Conservation (phyloP, 92 coral and sea anemone genomes). For the Paramuricea clavata region DNA sequence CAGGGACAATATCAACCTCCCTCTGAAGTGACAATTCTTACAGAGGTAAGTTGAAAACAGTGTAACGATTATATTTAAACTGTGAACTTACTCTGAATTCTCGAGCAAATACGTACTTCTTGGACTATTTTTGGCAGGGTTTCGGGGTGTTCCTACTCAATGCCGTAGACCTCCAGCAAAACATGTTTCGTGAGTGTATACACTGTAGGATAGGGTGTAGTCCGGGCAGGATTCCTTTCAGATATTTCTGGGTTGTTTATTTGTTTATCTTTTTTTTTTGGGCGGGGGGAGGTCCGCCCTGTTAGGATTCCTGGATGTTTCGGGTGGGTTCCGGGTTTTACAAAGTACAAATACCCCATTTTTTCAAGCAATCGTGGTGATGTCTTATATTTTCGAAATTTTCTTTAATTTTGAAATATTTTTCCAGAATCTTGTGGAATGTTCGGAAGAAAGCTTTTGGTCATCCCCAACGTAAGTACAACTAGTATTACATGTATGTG, state of each 20-base stretch:
- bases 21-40: conserved; percentile 60
- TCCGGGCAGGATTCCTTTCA: no score
- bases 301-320: no score
- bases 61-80: background rate
- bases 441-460: conserved; percentile 66
- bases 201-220: no score
- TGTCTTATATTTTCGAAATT: background rate
- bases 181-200: no score
- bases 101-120: background rate
- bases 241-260: no score
- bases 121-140: no score
- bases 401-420: background rate
- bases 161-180: no score
- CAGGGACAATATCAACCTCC: conserved; percentile 68
- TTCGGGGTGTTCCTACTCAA: no score
- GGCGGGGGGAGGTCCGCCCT: no score
- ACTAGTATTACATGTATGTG: background rate
- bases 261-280: no score
- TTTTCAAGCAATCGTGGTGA: background rate
- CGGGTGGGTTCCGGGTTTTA: no score
- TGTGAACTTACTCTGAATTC: background rate
- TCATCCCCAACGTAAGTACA: conserved; percentile 57
- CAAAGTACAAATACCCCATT: no score
- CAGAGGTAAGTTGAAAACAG: conserved; percentile 50
- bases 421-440: conserved; percentile 53